These are phyloP conservation scores for Ailurus styani DNA, from an alignment of 2,113 vertebrate species.

Conservation along the genomic window DNA sequence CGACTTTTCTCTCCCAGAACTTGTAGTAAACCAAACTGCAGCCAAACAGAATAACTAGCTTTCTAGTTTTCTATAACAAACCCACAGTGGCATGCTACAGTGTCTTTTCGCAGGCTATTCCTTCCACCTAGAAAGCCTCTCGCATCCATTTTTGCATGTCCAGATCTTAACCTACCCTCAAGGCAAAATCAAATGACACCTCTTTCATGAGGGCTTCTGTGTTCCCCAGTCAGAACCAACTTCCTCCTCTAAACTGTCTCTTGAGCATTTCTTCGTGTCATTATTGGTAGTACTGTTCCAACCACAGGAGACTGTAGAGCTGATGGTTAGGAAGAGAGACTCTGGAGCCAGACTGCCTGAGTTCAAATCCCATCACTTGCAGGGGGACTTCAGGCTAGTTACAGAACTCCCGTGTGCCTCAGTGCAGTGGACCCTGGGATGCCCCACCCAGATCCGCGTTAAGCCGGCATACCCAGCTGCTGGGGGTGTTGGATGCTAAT, in stretches of 20 bases:
- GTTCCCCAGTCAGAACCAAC: not conserved
- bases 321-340: not conserved
- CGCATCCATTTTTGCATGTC: not conserved
- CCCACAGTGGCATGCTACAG: not conserved
- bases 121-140: not conserved
- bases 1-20: not conserved
- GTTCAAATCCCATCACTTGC: not conserved
- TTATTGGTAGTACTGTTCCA: not conserved
- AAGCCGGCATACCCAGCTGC: not conserved
- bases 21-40: not conserved
- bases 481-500: not conserved
- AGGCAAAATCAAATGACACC: not conserved
- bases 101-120: slow-evolving; percentile 23
- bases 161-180: slow-evolving; percentile 2
- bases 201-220: not conserved
- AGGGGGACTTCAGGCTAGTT: not conserved
- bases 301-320: not conserved
- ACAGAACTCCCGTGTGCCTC: not conserved
- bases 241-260: not conserved
- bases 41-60: not conserved
- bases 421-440: not conserved
- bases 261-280: not conserved
- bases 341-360: not conserved
- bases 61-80: not conserved
- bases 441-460: not conserved